Percentiles rank a stretch among this genome's conserved stretches.
Conservation (phyloP, 2,888 invertebrate genomes). For the Folsomia candida region DNA sequence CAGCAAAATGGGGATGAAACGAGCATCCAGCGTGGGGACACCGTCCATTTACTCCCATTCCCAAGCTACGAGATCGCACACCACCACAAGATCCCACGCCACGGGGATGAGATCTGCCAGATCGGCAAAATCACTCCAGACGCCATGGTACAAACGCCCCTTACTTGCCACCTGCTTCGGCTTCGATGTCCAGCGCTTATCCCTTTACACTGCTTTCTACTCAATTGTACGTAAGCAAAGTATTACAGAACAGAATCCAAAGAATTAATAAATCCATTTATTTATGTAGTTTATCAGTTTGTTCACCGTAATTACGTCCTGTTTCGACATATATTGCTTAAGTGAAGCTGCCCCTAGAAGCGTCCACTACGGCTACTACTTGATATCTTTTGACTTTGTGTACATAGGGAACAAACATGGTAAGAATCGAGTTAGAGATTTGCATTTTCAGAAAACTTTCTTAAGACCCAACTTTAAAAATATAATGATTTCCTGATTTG, state of each 20-base stretch:
- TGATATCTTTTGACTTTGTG: constrained; percentile 88
- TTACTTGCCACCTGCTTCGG: constrained; percentile 73
- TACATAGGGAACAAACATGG: constrained; percentile 86
- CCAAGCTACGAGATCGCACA: constrained; percentile 1
- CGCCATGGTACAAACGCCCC: constrained; percentile 85
- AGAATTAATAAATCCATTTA: background rate
- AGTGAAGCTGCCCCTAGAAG: constrained; percentile 86
- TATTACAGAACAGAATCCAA: background rate
- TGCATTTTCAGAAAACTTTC: background rate
- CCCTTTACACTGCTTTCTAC: constrained; percentile 73
- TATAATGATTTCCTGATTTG: background rate
- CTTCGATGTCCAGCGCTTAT: constrained; percentile 79
- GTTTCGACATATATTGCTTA: constrained; percentile 84
- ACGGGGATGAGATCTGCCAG: constrained; percentile 76
- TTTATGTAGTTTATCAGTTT: constrained; percentile 67
- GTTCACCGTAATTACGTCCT: constrained; percentile 74
- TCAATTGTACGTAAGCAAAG: constrained; percentile 66
- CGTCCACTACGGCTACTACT: constrained; percentile 83
- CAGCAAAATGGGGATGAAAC: constrained; percentile 61
- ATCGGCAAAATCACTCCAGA: constrained; percentile 72
- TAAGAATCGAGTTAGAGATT: constrained; percentile 54
- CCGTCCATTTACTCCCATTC: constrained; percentile 87
- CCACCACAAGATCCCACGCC: constrained; percentile 60
- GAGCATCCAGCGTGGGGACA: constrained; percentile 75
- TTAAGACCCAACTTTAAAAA: background rate